Evolutionary conservation across 1,140 invertebrate genomes (phyloP), one percentile per base, ranked within the genome.

Genomic region (Drosophila pallidifrons): DNA sequence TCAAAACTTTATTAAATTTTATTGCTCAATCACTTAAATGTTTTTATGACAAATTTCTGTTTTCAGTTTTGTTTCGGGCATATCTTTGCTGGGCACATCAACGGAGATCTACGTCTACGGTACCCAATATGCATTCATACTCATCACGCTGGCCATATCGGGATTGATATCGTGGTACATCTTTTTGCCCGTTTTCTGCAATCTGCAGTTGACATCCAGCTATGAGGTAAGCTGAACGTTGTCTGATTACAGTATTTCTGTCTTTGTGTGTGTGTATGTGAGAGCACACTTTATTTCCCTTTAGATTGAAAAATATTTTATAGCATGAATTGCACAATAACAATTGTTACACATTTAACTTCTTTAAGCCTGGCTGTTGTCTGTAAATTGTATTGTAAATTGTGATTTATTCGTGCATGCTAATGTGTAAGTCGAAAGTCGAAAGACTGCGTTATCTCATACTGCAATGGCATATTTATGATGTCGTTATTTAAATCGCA

Each of bases 91-190:
- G 57, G 97, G 97, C 0, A 96, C 95, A 10, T 97, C 97, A 1
- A 96, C 96, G 0, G 97, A 98, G 93, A 95, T 98, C 65, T 98
- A 98, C 88, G 95, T 95, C 46, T 95, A 96, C 75, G 96, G 96
- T 1, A 96, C 95, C 0, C 96, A 96, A 79, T 97, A 96, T 75
- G 93, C 95, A 1, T 95, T 94, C 71, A 94, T 96, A 15, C 93
- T 95, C 7, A 92, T 95, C n/a, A 95, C 94, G 0, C 94, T 96
- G 60, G 93, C 96, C 28, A 83, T 96, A 10, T 95, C 96, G 75
- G 95, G 95, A 20, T 79, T 96, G 4, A 93, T 96, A 1, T 95
- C 97, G 87, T 95, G 95, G 1, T 94, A 95, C 77, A 93, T 98
- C 3, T 97, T 96, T 87, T 92, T 98, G 45, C 97, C 97, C 0